Percentiles rank a stretch among this genome's conserved stretches.
Conservation (phyloP, 92 coral and sea anemone species). For the Muricea muricata region DNA sequence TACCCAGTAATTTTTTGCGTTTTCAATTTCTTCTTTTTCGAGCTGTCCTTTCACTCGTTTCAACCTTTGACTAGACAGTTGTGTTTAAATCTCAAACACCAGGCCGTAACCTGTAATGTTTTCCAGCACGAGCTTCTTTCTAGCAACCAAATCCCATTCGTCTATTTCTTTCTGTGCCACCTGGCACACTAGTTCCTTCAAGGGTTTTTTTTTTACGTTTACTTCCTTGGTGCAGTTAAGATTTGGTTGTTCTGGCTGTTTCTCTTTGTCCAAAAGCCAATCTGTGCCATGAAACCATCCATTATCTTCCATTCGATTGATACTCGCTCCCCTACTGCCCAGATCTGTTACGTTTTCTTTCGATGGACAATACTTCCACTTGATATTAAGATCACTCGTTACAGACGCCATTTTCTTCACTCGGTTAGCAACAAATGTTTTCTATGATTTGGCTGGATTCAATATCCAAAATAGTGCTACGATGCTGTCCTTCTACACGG, state of each 20-base stretch:
- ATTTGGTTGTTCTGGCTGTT: conserved; percentile 51
- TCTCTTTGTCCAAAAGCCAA: conserved; percentile 48
- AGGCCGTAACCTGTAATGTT: conserved; percentile 56
- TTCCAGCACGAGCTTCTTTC: conserved; percentile 63
- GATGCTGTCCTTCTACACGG: conserved; percentile 66
- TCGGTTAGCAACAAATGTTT: conserved; percentile 62
- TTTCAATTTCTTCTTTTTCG: conserved; percentile 52
- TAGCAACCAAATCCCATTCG: conserved; percentile 59
- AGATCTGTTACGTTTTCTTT: conserved; percentile 68
- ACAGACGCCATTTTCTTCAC: conserved; percentile 68
- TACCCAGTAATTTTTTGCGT: conserved; percentile 50
- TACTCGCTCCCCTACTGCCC: conserved; percentile 71
- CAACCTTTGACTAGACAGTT: conserved; percentile 30
- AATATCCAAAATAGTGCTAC: conserved; percentile 67
- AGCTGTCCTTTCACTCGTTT: conserved; percentile 50
- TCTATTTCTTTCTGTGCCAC: conserved; percentile 40
- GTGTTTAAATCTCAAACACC: conserved; percentile 57
- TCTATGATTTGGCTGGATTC: conserved; percentile 67
- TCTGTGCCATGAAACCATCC: conserved; percentile 61
- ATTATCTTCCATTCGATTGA: conserved; percentile 58
- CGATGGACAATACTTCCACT: conserved; percentile 75
- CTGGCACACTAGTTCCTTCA: conserved; percentile 17
- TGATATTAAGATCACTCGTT: conserved; percentile 41
- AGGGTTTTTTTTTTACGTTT: no score
- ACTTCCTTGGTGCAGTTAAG: conserved; percentile 26